These are phyloP conservation scores for Aporophyla lueneburgensis DNA, from an alignment of 2,888 invertebrate species.

Conservation along the genomic window DNA sequence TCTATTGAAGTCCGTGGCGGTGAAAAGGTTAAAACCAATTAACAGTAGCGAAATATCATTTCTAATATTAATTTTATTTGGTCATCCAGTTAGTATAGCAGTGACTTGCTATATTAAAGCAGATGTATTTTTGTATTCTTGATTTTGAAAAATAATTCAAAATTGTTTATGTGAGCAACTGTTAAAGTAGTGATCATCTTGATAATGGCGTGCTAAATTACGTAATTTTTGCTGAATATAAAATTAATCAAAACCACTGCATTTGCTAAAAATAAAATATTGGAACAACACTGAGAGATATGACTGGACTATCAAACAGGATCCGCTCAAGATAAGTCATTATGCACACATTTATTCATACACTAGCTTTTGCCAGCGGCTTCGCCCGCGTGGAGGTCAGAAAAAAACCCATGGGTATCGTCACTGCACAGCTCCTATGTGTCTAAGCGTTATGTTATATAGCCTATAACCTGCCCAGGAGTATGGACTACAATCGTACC, in stretches of 20 bases:
- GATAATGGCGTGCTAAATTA: not conserved
- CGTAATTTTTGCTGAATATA: not conserved
- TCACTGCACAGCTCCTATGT: too few relatives aligned
- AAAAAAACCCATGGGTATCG: too few relatives aligned
- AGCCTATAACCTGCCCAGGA: too few relatives aligned
- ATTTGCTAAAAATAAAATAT: not conserved
- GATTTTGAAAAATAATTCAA: not conserved
- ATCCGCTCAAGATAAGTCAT: not conserved
- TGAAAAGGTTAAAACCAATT: not conserved
- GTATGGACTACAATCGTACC: too few relatives aligned
- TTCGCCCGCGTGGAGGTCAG: too few relatives aligned
- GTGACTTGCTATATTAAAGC: not conserved
- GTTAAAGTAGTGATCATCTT: not conserved
- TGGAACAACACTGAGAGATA: slow-evolving; percentile 28
- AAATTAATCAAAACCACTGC: not conserved
- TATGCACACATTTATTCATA: slow-evolving; percentile 16
- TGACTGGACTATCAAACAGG: slow-evolving; percentile 12
- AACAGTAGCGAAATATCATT: not conserved
- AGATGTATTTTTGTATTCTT: not conserved
- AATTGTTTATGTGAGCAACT: not conserved
- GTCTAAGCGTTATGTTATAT: too few relatives aligned
- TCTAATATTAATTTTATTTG: not conserved
- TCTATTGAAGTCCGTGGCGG: too few relatives aligned
- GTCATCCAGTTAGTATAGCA: not conserved
- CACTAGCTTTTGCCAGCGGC: too few relatives aligned